phyloP scores from a whole-genome alignment of 2,888 invertebrate genomes.

The Charanyca ferruginea region DNA sequence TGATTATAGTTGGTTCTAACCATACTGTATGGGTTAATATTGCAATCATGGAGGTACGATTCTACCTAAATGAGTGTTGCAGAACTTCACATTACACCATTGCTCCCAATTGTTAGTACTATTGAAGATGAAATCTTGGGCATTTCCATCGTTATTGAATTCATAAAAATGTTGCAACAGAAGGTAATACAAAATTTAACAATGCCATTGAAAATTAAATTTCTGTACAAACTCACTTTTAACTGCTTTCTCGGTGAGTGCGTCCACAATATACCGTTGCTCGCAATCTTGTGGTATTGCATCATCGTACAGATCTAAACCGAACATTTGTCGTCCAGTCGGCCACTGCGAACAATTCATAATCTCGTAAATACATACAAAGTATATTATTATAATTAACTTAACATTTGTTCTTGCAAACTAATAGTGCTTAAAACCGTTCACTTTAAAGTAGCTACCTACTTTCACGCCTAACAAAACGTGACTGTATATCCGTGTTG shows the following conservation, averaged over 20 bases:
- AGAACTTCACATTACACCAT: slow-evolving; percentile 37
- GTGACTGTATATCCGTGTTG: slow-evolving; percentile 61
- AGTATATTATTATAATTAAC: slow-evolving; percentile 16
- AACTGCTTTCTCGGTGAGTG: slow-evolving; percentile 83
- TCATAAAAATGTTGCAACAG: slow-evolving; percentile 38
- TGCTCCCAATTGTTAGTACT: slow-evolving; percentile 15
- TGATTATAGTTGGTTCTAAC: slow-evolving; percentile 20
- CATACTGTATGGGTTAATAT: slow-evolving; percentile 2
- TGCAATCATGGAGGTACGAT: slow-evolving; percentile 26
- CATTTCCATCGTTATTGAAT: slow-evolving; percentile 46
- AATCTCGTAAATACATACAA: slow-evolving; percentile 20
- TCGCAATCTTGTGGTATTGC: slow-evolving; percentile 80
- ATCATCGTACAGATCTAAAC: slow-evolving; percentile 83
- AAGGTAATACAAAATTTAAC: slow-evolving; percentile 25
- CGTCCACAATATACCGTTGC: slow-evolving; percentile 84
- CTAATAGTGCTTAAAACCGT: slow-evolving; percentile 45
- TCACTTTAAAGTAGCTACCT: slow-evolving; percentile 38
- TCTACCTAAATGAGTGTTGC: slow-evolving; percentile 29
- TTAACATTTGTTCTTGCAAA: slow-evolving; percentile 31
- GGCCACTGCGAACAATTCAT: slow-evolving; percentile 80
- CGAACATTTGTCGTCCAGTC: slow-evolving; percentile 78
- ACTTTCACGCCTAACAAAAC: slow-evolving; percentile 61
- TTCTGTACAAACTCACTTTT: slow-evolving; percentile 75
- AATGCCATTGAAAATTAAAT: slow-evolving; percentile 44
- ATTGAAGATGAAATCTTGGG: slow-evolving; percentile 53